These are phyloP conservation scores for Acleris holmiana DNA, from an alignment of 2,888 invertebrate genomes.

Conservation along the genomic window DNA sequence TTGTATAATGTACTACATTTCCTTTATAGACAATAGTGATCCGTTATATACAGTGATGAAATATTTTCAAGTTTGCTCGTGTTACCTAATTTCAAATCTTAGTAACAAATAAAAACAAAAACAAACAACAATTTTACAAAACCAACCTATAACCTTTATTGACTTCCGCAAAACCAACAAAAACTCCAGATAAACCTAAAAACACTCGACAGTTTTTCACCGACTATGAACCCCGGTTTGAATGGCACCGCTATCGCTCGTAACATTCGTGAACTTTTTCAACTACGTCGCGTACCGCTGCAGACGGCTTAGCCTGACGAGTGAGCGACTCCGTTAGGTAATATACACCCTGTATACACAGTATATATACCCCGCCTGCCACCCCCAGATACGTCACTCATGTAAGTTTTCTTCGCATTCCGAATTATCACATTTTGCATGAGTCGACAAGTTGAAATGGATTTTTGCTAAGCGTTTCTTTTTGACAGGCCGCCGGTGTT, in stretches of 20 bases:
- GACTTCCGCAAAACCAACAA: slow-evolving; percentile 20
- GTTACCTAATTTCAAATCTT: too few species aligned
- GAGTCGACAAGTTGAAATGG: slow-evolving; percentile 54
- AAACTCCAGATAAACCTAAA: slow-evolving; percentile 27
- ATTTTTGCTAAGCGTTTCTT: slow-evolving; percentile 48
- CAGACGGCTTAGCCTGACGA: slow-evolving; percentile 70
- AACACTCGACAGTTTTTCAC: slow-evolving; percentile 27
- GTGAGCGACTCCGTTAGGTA: slow-evolving; percentile 54
- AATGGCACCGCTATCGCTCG: slow-evolving; percentile 62
- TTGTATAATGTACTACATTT: too few species aligned
- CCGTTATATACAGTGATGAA: too few species aligned
- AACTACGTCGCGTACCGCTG: slow-evolving; percentile 55
- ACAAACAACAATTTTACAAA: background rate
- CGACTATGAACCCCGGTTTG: slow-evolving; percentile 46
- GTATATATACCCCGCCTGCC: slow-evolving; percentile 59
- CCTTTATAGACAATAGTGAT: too few species aligned
- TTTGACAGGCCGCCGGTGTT: slow-evolving; percentile 31
- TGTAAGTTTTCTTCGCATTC: slow-evolving; percentile 67
- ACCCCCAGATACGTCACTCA: slow-evolving; percentile 75
- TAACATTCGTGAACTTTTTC: slow-evolving; percentile 73
- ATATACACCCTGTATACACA: slow-evolving; percentile 53
- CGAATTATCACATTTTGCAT: slow-evolving; percentile 52
- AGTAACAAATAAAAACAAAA: too few species aligned
- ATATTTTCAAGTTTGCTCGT: too few species aligned
- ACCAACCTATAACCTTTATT: background rate